These are phyloP conservation scores for Tethya wilhelma DNA, from an alignment of 37 sponge, comb jelly and placozoan genomes.

Conservation along the genomic window DNA sequence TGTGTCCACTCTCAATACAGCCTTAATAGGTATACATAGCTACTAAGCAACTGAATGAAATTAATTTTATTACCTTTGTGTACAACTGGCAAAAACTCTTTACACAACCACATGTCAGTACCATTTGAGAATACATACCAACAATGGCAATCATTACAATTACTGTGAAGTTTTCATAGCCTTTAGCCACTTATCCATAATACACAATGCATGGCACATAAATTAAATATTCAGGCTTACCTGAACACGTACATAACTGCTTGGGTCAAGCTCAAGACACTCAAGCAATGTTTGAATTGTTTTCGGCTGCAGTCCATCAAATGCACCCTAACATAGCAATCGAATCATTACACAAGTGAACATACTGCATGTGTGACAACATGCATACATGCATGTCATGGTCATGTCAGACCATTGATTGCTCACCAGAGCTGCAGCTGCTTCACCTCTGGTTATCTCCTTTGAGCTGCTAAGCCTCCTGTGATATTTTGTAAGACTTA, in stretches of 20 bases:
- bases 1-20: too few relatives aligned
- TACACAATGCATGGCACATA: neutral
- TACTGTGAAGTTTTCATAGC: neutral
- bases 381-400: neutral
- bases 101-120: conserved; percentile 6
- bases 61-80: too few relatives aligned
- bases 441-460: conserved; percentile 15
- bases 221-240: conserved; percentile 1
- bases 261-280: conserved; percentile 50
- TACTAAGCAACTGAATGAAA: too few relatives aligned
- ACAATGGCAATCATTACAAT: neutral
- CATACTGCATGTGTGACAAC: neutral
- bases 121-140: conserved; percentile 13
- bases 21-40: too few relatives aligned
- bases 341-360: neutral
- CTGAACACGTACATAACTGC: conserved; percentile 43
- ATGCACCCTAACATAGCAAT: conserved; percentile 37
- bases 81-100: too few relatives aligned
- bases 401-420: neutral
- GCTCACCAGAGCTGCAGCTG: conserved; percentile 18
- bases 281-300: conserved; percentile 25
- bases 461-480: neutral
- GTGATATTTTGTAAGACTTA: neutral
- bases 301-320: neutral
- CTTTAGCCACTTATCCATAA: neutral